These are phyloP conservation scores for Vulpes lagopus DNA, from an alignment of 2,113 vertebrate species.

Conservation along the genomic window DNA sequence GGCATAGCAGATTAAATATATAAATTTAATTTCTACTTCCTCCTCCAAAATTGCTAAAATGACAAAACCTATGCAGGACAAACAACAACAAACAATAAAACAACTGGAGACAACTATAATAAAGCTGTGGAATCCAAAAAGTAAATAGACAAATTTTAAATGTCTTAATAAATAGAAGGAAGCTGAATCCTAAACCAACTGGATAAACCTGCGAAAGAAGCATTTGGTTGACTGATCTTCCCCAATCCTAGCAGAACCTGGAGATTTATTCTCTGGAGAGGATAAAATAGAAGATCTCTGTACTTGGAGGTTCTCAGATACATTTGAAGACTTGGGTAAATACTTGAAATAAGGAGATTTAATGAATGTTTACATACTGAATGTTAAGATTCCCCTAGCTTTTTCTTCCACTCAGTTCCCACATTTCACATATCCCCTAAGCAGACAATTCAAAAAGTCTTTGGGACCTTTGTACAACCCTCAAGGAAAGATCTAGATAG, in stretches of 20 bases:
- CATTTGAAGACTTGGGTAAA: background rate
- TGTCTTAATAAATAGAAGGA: background rate
- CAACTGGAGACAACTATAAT: background rate
- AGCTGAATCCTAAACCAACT: background rate
- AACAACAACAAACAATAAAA: background rate
- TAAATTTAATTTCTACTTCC: slow-evolving; percentile 19
- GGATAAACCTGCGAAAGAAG: slow-evolving; percentile 17
- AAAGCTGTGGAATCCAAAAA: background rate
- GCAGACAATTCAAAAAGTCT: background rate
- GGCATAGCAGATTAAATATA: slow-evolving; percentile 23
- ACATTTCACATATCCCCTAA: slow-evolving; percentile 6
- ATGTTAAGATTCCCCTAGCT: background rate
- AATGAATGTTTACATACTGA: background rate
- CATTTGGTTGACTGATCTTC: background rate
- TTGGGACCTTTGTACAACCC: background rate
- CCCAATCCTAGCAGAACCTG: background rate
- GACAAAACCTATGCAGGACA: background rate
- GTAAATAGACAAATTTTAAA: slow-evolving; percentile 25
- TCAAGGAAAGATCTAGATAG: slow-evolving; percentile 24
- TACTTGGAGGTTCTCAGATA: background rate
- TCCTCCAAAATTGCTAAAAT: background rate
- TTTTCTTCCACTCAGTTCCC: background rate
- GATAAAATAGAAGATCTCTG: slow-evolving; percentile 31
- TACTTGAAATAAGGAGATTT: background rate
- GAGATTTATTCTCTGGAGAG: slow-evolving; percentile 37